Base-by-base conservation (phyloP, 2,797 vertebrate genomes). In the Macrochelys suwanniensis region DNA sequence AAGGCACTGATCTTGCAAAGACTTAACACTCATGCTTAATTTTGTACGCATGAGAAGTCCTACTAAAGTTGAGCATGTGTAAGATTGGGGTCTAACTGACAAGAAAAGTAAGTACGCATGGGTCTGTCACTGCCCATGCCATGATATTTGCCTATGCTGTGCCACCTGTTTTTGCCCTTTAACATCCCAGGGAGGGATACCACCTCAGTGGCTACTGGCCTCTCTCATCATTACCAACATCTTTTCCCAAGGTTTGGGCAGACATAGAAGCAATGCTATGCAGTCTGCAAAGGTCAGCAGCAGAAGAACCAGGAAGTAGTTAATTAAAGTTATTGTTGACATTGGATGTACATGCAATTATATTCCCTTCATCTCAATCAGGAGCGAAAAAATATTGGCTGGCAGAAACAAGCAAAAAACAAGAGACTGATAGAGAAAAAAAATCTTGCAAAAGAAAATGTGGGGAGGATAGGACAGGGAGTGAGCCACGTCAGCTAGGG, bases 261-360 rank as follows among this genome's bases (percentile, higher is more conserved):
- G 59, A 37, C 33, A 71, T 37, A 61, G 6, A 61, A 79, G 26
- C 0, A 9, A n/a, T 1, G 19, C 6, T 0, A 1, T 5, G 50
- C 42, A 42, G 23, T 74, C 86, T 82, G 76, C 0, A 84, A 53
- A 0, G 13, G 28, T 54, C 61, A 77, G 53, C 84, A 53, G 50
- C 85, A 26, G 13, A 7, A 57, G 56, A 49, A 17, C 50, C 11
- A 26, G n/a, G 87, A 57, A 42, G 33, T 23, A n/a, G 25, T 85
- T 87, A 23, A 82, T 92, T 8, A 42, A 74, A 74, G 1, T 50
- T 59, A 11, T 82, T 56, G 5, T 19, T 54, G 4, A 28, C 31
- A 16, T 3, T 6, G 12, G 61, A 5, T 31, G 9, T 9, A 33
- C 0, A 47, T 49, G 49, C 47, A 89, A 47, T 85, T 88, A 3